Conservation (phyloP, 2,113 vertebrate species). For the Erpornis zantholeuca region DNA sequence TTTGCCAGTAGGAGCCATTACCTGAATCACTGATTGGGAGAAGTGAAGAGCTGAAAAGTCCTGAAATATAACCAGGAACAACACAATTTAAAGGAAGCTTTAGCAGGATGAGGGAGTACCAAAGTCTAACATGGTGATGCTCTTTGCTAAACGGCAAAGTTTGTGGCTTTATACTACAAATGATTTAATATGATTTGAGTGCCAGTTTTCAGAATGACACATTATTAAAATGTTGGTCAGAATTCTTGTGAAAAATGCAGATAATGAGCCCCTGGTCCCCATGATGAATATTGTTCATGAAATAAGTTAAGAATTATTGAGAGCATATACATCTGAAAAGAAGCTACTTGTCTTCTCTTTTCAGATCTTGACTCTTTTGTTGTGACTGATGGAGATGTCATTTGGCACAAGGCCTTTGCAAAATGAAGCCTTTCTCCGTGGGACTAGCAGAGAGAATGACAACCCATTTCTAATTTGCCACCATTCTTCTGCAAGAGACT, state of each 20-base stretch:
- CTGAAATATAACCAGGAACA: background rate
- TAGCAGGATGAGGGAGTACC: background rate
- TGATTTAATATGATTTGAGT: background rate
- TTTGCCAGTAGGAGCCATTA: background rate
- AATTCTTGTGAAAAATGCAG: background rate
- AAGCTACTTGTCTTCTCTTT: background rate
- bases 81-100: background rate
- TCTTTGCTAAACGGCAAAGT: background rate
- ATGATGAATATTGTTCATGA: background rate
- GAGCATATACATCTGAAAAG: background rate
- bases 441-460: background rate
- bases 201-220: background rate
- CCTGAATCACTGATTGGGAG: background rate
- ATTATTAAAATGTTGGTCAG: background rate
- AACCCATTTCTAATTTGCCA: background rate
- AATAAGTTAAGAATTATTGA: background rate
- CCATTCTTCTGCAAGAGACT: background rate
- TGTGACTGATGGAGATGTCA: background rate
- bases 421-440: background rate
- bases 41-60: background rate
- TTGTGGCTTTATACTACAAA: background rate
- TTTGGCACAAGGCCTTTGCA: background rate
- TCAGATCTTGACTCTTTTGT: background rate
- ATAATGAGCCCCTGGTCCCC: background rate
- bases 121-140: background rate